Base-by-base conservation (phyloP, 2,888 invertebrate species). In the Tetramorium bicarinatum region DNA sequence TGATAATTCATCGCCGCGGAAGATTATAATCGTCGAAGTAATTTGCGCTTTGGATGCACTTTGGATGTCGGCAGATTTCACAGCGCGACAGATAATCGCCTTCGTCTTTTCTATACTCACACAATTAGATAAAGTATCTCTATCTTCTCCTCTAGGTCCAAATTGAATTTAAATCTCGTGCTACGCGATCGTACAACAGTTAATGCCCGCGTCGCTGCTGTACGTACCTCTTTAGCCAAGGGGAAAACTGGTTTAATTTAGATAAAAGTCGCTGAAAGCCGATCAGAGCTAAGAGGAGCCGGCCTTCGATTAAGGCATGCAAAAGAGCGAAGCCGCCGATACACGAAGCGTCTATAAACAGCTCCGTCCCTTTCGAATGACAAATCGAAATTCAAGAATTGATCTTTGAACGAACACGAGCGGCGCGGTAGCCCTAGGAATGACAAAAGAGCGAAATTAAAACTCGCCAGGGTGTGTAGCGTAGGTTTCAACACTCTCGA, bases 11-110 rank as follows among this genome's bases (percentile, higher is more conserved):
- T 54, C 64, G 62, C 72, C 71, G 15, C 41, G n/a, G 11, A 85
- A 83, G 81, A 84, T 88, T 64, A 41, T 13, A 41, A 88, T 87
- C 76, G 76, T 47, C 56, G 25, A 85, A 82, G 87, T 85, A 85
- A 89, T 84, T 83, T 83, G 75, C 34, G 59, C 54, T n/a, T n/a
- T n/a, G n/a, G n/a, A n/a, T 38, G 21, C 34, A n/a, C 15, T 49
- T 38, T 52, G n/a, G 8, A 38, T 15, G 21, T 15, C 29, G 21
- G n/a, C 34, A 34, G 6, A 47, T 8, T 41, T 2, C 4, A 44
- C 6, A 13, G 29, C 8, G 29, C 29, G 44, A 41, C 11, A 15
- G 3, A 72, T 29, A 25, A 72, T 54, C 21, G 15, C 25, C 44
- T 44, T 56, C 9, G 41, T 18, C 11, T 21, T 21, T 69, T n/a